Evolutionary conservation across 2,113 vertebrate species (phyloP).

Genomic region (Sander vitreus): DNA sequence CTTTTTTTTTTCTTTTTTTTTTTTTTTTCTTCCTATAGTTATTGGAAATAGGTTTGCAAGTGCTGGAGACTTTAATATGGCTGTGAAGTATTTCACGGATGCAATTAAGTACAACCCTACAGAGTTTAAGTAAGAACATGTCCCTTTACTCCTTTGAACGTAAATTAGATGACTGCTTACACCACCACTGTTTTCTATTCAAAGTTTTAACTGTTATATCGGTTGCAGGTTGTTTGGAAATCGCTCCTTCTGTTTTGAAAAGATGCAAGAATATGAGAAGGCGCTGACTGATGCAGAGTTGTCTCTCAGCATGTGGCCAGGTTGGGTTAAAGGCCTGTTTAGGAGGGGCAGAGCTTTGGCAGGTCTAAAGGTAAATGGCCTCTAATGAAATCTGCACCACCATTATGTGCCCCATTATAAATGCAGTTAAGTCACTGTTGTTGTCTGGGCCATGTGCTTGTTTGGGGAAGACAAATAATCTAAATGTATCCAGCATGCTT

Average conservation of each 20-base stretch:
- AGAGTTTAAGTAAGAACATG: constrained; percentile 83
- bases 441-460: background rate
- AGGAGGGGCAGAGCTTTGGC: constrained; percentile 86
- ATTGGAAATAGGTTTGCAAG: constrained; percentile 81
- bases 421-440: background rate
- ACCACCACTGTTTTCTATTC: background rate
- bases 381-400: background rate
- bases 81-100: constrained; percentile 82
- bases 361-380: constrained; percentile 84
- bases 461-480: background rate
- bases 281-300: constrained; percentile 83
- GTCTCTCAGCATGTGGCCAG: constrained; percentile 77
- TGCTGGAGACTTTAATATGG: constrained; percentile 76
- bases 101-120: constrained; percentile 86
- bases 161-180: background rate
- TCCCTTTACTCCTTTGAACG: background rate
- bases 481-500: background rate
- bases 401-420: background rate
- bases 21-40: constrained; percentile 53
- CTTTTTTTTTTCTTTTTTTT: background rate
- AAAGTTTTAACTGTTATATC: background rate
- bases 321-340: constrained; percentile 88
- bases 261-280: constrained; percentile 76
- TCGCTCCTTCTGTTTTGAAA: constrained; percentile 89
- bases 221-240: constrained; percentile 87